These are phyloP conservation scores for Tetranychus truncatus DNA, from an alignment of 2,888 invertebrate species.

Conservation along the genomic window DNA sequence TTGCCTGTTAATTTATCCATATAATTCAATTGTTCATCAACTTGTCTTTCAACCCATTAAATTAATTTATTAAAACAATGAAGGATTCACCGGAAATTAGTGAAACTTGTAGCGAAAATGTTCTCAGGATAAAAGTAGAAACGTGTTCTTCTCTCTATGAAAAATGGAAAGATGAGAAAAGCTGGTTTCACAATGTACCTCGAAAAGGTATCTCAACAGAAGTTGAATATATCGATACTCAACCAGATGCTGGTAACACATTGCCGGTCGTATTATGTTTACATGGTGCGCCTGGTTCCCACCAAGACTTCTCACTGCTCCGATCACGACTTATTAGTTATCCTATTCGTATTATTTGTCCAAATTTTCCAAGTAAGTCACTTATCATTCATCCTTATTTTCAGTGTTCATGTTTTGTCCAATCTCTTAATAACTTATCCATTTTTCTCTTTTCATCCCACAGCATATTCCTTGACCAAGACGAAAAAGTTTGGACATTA, in stretches of 20 bases:
- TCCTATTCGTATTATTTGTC: conserved; percentile 22
- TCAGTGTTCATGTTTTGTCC: background rate
- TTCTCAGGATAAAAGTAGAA: background rate
- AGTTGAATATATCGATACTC: conserved; percentile 24
- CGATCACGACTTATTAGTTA: conserved; percentile 16
- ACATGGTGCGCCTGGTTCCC: conserved; percentile 27
- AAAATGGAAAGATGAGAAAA: conserved; percentile 20
- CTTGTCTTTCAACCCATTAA: too few species aligned
- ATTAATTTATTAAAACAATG: too few species aligned
- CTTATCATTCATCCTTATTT: background rate
- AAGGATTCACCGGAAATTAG: too few species aligned
- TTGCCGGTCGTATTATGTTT: conserved; percentile 17
- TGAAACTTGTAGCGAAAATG: background rate
- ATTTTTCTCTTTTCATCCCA: background rate
- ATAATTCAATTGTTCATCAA: too few species aligned
- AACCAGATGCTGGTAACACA: conserved; percentile 3
- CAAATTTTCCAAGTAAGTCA: conserved; percentile 24
- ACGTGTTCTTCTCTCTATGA: conserved; percentile 23
- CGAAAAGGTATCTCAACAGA: conserved; percentile 18
- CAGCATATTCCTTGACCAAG: conserved; percentile 13
- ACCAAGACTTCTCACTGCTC: conserved; percentile 21
- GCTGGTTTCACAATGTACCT: conserved; percentile 18
- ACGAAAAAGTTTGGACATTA: conserved; percentile 23
- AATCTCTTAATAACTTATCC: too few species aligned
- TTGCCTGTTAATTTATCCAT: too few species aligned